Base-by-base conservation (phyloP, 2,113 vertebrate species). In the Cathartes aura region DNA sequence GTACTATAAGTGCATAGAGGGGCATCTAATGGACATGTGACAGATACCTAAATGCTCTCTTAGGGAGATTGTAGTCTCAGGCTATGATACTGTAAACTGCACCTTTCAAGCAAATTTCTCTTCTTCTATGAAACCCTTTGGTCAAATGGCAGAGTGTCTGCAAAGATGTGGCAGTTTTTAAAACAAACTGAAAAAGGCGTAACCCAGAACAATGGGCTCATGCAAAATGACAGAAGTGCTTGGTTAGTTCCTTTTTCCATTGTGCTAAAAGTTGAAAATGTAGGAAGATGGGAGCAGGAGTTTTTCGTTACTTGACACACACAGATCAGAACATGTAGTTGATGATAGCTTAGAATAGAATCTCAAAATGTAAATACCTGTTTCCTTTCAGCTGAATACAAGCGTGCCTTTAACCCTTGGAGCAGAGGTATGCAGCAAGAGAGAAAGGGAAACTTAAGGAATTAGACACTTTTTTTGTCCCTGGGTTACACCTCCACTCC, bases 401-500 rank as follows among this genome's bases (percentile, higher is more conserved):
- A 0, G 0, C 24, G 7, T 79, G 30, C 17, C 36, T 78, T 83
- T 64, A 67, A 47, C 40, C 24, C 17, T 80, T 78, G 27, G 8
- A 82, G 23, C 27, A 86, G 34, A 13, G 43, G 16, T 12, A 29
- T 30, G 53, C 71, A 94, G n/a, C 45, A 38, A 62, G 66, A 72
- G 34, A 76, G 66, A 87, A 47, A 82, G 70, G 67, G 47, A 38
- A 75, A 21, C 15, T 34, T 52, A 48, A 93, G 34, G 59, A 84
- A 30, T n/a, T 34, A 29, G 29, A 4, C 3, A 2, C 85, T 43
- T 66, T 43, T 66, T 66, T 38, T 63, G 22, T 74, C 66, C 30
- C 43, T 67, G 68, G 94, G 80, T 98, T 94, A 93, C 18, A 40
- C 56, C 86, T 74, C 26, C 23, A 12, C 29, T 96, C 26, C 48